Conservation (phyloP, 2,888 invertebrate genomes). For the Sinohyriopsis cumingii region DNA sequence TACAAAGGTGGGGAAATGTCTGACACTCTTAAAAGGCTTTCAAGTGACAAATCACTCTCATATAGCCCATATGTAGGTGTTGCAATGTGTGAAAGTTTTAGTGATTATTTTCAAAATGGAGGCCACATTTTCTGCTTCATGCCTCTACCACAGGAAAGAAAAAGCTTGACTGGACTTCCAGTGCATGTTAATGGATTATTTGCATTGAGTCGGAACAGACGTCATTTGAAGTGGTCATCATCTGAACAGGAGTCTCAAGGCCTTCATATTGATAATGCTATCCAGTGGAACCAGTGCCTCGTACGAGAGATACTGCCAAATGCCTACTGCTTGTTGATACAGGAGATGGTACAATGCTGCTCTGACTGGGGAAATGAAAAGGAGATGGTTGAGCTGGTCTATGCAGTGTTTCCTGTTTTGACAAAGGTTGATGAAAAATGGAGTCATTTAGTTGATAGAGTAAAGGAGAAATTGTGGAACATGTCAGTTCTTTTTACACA, state of each 20-base stretch:
- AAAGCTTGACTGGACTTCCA: constrained; percentile 60
- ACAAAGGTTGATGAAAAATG: constrained; percentile 24
- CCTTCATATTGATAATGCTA: constrained; percentile 43
- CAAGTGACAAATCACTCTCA: constrained; percentile 18
- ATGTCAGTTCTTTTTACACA: constrained; percentile 12
- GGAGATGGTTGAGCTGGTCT: constrained; percentile 15
- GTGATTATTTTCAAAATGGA: constrained; percentile 18
- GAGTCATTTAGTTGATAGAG: constrained; percentile 38
- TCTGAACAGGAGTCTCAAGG: constrained; percentile 25
- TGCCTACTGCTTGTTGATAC: constrained; percentile 40
- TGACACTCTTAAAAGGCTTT: constrained; percentile 17
- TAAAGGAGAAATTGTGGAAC: constrained; percentile 3
- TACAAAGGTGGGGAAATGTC: constrained; percentile 39
- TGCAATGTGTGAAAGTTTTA: constrained; percentile 13
- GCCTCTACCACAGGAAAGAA: constrained; percentile 61
- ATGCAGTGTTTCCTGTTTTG: constrained; percentile 23
- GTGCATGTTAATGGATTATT: constrained; percentile 67
- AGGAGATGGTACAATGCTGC: constrained; percentile 24
- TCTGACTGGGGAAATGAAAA: constrained; percentile 10
- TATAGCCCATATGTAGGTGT: constrained; percentile 36
- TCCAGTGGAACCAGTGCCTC: constrained; percentile 61
- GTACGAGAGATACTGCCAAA: constrained; percentile 54
- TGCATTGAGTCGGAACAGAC: constrained; percentile 61
- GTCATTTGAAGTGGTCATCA: constrained; percentile 65
- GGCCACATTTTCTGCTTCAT: constrained; percentile 66